These are phyloP conservation scores for Diprion similis DNA, from an alignment of 1,140 invertebrate genomes.

Conservation along the genomic window DNA sequence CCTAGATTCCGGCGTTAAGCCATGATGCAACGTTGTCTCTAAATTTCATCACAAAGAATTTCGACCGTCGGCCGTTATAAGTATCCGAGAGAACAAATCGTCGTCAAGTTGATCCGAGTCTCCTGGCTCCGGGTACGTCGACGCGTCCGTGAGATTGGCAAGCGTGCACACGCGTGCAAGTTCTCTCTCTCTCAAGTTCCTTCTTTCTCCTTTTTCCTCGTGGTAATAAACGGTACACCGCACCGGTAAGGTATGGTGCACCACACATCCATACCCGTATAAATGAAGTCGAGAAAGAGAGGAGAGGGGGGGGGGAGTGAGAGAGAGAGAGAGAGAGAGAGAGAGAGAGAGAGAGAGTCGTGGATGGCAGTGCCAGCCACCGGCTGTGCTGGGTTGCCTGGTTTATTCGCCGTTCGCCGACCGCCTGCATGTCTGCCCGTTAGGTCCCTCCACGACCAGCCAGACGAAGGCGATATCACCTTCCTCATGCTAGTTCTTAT, in stretches of 20 bases:
- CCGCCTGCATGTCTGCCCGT: background rate
- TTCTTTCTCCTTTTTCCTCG: background rate
- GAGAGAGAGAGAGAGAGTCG: slow-evolving; percentile 11
- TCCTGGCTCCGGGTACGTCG: background rate
- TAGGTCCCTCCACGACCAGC: too few species aligned
- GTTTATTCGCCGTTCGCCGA: background rate
- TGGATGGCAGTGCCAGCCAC: slow-evolving; percentile 30
- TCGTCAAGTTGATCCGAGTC: too few species aligned
- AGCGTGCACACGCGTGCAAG: background rate
- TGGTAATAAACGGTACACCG: background rate
- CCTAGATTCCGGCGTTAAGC: too few species aligned
- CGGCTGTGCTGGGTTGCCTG: background rate
- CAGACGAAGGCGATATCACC: too few species aligned
- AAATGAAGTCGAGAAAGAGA: background rate
- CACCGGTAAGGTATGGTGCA: too few species aligned
- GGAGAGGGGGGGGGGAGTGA: background rate
- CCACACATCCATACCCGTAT: background rate
- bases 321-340: slow-evolving; percentile 11
- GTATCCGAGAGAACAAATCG: too few species aligned
- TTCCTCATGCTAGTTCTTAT: too few species aligned
- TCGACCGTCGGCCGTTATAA: too few species aligned
- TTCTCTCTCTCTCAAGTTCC: slow-evolving; percentile 22
- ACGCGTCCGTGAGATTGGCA: background rate
- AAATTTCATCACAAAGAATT: too few species aligned
- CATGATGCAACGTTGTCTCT: too few species aligned